Evolutionary conservation across 2,113 vertebrate species (phyloP), one percentile per base, ranked within the genome.

Genomic region (Circaetus gallicus): DNA sequence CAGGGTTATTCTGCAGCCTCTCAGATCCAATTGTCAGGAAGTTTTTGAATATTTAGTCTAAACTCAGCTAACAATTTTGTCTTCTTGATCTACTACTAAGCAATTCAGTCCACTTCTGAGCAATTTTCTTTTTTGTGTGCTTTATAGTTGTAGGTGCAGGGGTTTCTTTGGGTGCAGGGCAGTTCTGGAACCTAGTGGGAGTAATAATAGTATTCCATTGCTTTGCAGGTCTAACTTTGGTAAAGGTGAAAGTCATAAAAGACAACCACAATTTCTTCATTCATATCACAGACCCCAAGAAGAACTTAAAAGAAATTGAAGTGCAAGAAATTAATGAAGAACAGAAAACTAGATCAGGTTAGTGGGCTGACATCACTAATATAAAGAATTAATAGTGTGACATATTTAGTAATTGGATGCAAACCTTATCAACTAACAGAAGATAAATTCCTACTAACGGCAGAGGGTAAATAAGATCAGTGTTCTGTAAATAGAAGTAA

Each of bases 231-330:
- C 95, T 96, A 49, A 98, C 98, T 52, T 97, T 98, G 25, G 49
- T 99, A 95, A 99, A 99, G 96, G 92, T 99, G 61, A 98, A 97
- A 65, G 98, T 99, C 80, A 97, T 94, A 76, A 99, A 99, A 91
- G 99, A 99, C 95, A 98, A 97, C 7, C 99, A 99, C 97, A 95
- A 84, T 87, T 99, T 99, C 97, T 98, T 98, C 96, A 98, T 99
- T 90, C 98, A 99, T 93, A 92, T 99, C 67, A 95, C 49, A 55
- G 97, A 99, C 69, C 98, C 98, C 12, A 93, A 90, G 40, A 59
- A 97, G 93, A 94, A 84, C 18, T 31, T 91, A 14, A 53, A 78
- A 91, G 91, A 97, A 77, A 45, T 7, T 0, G 36, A 96, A 85
- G 56, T 69, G 29, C 63, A 95, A 58, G 92, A 94, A 89, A 77